Evolutionary conservation across 1,140 invertebrate genomes (phyloP).

Genomic region (Palaemon carinicauda): DNA sequence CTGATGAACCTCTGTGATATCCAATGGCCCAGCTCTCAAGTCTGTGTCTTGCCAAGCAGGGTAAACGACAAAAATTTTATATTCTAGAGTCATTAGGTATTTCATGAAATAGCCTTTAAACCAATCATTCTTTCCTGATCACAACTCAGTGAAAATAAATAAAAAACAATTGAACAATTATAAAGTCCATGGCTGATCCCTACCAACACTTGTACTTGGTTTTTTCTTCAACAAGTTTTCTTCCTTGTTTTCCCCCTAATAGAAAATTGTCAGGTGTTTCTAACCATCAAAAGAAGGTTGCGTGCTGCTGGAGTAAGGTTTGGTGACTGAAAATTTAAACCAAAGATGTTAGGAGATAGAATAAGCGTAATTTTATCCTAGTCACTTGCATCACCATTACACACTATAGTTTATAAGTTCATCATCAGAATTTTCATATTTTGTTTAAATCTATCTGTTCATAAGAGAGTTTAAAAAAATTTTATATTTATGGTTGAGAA

Average conservation of each 20-base stretch:
- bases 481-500: slow-evolving; percentile 31
- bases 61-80: background rate
- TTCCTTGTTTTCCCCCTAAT: slow-evolving; percentile 5
- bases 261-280: slow-evolving; percentile 37
- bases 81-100: too few relatives aligned
- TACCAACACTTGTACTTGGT: background rate
- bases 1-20: slow-evolving; percentile 37
- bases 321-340: slow-evolving; percentile 36
- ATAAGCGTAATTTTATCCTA: slow-evolving; percentile 56
- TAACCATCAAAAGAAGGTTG: background rate
- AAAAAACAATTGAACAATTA: background rate
- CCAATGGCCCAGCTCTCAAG: background rate
- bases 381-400: slow-evolving; percentile 54
- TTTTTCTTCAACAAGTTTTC: background rate
- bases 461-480: slow-evolving; percentile 39
- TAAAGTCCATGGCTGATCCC: background rate
- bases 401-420: slow-evolving; percentile 47
- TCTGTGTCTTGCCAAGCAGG: slow-evolving; percentile 14
- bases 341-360: slow-evolving; percentile 52
- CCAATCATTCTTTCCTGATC: background rate
- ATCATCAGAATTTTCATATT: slow-evolving; percentile 30
- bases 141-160: background rate
- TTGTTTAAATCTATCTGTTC: slow-evolving; percentile 35
- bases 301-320: background rate
- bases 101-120: too few relatives aligned